These are phyloP conservation scores for Cremastinae sp. DNA, from an alignment of 2,888 invertebrate species.

Conservation along the genomic window DNA sequence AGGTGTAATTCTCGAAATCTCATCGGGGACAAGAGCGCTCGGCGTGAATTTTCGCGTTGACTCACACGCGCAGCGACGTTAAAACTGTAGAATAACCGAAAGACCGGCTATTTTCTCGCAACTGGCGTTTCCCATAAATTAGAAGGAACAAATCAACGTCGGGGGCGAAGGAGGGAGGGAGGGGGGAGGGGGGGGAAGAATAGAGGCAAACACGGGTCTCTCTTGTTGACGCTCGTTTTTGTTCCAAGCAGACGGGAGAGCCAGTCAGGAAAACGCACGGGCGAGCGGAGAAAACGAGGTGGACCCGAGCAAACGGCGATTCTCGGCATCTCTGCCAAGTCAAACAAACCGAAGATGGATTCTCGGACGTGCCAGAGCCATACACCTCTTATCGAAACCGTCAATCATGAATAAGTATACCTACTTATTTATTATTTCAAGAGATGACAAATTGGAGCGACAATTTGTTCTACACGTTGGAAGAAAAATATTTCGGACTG, in stretches of 20 bases:
- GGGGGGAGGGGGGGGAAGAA: background rate
- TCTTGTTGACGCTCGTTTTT: conserved; percentile 25
- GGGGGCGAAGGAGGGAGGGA: conserved; percentile 6
- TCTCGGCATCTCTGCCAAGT: conserved; percentile 56
- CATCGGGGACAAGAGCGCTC: conserved; percentile 12
- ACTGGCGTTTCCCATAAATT: conserved; percentile 43
- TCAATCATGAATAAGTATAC: conserved; percentile 35
- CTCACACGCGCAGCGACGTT: conserved; percentile 12
- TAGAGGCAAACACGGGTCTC: conserved; percentile 7
- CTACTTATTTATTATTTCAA: conserved; percentile 14
- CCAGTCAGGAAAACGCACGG: conserved; percentile 14
- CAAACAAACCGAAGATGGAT: conserved; percentile 43
- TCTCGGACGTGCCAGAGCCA: conserved; percentile 4
- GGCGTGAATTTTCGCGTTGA: conserved; percentile 44
- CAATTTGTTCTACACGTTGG: too few species aligned
- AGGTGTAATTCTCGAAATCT: conserved; percentile 19
- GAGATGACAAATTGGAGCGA: background rate
- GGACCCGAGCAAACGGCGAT: conserved; percentile 39
- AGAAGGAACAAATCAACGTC: conserved; percentile 50
- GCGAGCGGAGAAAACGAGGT: conserved; percentile 27
- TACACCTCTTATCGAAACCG: background rate
- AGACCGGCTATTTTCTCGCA: conserved; percentile 33
- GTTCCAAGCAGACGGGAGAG: conserved; percentile 22
- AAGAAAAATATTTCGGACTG: too few species aligned
- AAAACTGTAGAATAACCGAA: background rate